phyloP scores from a whole-genome alignment of 2,113 vertebrate genomes.

The Sapajus apella region DNA sequence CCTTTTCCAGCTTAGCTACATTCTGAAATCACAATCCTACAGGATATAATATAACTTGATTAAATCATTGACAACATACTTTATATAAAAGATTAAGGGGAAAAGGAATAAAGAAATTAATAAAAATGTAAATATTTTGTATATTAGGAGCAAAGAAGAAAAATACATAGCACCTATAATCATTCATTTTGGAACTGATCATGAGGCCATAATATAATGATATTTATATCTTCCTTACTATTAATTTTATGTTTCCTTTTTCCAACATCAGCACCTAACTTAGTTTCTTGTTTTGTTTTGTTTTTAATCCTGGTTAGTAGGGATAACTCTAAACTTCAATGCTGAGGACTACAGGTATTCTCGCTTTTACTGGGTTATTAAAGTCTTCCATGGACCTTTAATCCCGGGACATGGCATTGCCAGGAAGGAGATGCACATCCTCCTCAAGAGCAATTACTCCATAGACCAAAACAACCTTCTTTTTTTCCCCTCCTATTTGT shows the following conservation, averaged over 20 bases:
- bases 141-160: neutral
- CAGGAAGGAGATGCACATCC: neutral
- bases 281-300: neutral
- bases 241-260: neutral
- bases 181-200: neutral
- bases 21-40: neutral
- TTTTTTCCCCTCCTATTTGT: neutral
- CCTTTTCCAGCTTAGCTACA: neutral
- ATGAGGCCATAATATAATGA: neutral
- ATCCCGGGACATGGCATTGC: neutral
- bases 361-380: neutral
- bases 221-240: neutral
- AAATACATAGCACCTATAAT: neutral
- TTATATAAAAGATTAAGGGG: neutral
- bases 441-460: neutral
- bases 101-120: neutral
- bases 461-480: neutral
- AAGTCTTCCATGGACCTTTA: neutral
- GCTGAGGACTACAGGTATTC: neutral
- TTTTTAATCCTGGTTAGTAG: neutral
- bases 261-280: neutral
- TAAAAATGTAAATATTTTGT: neutral
- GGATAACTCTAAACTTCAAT: neutral
- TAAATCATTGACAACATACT: neutral
- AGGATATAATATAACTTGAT: neutral